phyloP scores from a whole-genome alignment of 2,113 vertebrate species.

The Pampusana beccarii region DNA sequence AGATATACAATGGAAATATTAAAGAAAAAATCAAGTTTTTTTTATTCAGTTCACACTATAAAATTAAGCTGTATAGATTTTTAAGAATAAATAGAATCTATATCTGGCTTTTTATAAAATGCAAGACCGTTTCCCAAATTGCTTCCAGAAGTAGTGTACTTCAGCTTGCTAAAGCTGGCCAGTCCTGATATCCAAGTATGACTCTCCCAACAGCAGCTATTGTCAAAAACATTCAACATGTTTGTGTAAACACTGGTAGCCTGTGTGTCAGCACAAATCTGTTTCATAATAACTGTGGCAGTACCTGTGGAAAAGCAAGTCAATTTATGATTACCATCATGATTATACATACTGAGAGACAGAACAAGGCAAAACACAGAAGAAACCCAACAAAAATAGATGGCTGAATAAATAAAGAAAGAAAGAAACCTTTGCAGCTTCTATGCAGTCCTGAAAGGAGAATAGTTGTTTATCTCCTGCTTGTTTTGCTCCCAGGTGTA shows the following conservation, averaged over 20 bases:
- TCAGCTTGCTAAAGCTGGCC: conserved; percentile 30
- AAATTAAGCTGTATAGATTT: neutral
- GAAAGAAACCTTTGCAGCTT: neutral
- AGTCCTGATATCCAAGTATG: conserved; percentile 17
- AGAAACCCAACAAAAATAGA: neutral
- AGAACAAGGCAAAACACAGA: neutral
- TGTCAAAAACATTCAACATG: conserved; percentile 35
- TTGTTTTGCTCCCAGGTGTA: neutral
- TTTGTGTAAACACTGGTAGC: neutral
- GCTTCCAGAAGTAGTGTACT: neutral
- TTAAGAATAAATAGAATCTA: neutral
- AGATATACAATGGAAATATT: neutral
- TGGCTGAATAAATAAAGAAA: neutral
- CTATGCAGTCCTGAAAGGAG: neutral
- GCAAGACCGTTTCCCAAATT: neutral
- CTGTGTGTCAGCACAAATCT: conserved; percentile 7
- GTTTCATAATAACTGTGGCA: neutral
- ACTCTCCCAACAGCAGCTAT: conserved; percentile 6
- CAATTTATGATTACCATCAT: neutral
- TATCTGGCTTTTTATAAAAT: conserved; percentile 37
- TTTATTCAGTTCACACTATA: neutral
- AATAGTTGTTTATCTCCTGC: neutral
- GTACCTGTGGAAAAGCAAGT: neutral
- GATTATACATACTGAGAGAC: neutral
- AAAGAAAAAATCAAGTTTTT: neutral